Conservation (phyloP, 2,797 vertebrate genomes). For the Channallabes apus region DNA sequence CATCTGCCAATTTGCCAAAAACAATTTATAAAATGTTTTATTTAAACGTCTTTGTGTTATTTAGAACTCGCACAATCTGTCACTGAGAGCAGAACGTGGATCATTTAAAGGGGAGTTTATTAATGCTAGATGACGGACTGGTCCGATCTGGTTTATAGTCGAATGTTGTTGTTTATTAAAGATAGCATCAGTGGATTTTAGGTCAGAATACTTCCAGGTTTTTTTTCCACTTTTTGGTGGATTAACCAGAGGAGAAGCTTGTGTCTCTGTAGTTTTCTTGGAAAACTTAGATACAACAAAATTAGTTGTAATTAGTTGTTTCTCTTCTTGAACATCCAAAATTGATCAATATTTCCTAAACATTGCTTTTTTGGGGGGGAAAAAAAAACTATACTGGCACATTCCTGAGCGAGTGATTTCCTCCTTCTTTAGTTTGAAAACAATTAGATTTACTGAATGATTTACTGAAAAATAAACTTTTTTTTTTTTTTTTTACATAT, state of each 20-base stretch:
- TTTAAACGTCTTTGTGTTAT: background rate
- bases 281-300: background rate
- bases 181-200: background rate
- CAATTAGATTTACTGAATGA: background rate
- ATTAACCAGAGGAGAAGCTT: background rate
- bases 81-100: background rate
- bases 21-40: background rate
- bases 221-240: background rate
- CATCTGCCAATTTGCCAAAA: constrained; percentile 1
- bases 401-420: background rate
- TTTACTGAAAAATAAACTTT: background rate
- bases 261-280: background rate
- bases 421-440: background rate
- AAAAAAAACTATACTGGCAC: no score
- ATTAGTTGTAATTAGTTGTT: background rate
- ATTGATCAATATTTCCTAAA: background rate
- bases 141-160: constrained; percentile 16
- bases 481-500: no score
- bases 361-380: background rate
- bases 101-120: constrained; percentile 2
- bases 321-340: background rate
- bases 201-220: background rate
- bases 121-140: background rate
- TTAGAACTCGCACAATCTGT: background rate
- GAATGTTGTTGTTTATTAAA: constrained; percentile 36